Evolutionary conservation across 1,140 invertebrate species (phyloP), one percentile per base, ranked within the genome.

Genomic region (Scaptodrosophila lebanonensis): DNA sequence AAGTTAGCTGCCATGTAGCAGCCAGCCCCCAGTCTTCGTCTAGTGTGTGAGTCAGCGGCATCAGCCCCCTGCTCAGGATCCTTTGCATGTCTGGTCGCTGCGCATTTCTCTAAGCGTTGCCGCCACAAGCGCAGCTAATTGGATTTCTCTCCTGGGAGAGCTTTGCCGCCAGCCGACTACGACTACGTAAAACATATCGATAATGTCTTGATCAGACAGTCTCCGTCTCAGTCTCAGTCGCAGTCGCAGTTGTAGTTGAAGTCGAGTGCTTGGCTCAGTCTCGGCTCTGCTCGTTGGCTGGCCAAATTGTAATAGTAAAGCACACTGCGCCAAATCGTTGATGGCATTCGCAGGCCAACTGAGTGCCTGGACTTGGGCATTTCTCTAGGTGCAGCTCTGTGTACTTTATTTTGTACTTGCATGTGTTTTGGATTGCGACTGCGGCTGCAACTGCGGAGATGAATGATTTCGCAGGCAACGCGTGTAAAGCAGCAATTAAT

Each of bases 131-230:
- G 75, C 75, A 52, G 70, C 75, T 82, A 82, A 82, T 82, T 82
- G 75, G 75, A 82, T 82, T 82, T 82, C 76, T 83, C 75, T 82
- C 76, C 76, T 70, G 76, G 76, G 76, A 82, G 76, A 79, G 75
- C 73, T 51, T 33, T 38, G 51, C 25, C 50, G 38, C 15, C 22
- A 30, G 17, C 8, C 16, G 16, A 32, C 43, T 18, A 25, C 56
- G 56, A 73, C 75, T 82, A 66, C 76, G 75, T 75, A 79, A 82
- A 82, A 82, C 75, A 83, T 79, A 79, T 82, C 76, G 76, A 82
- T 82, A 82, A 82, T 82, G 75, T 82, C 75, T 82, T 82, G 75
- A 82, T 82, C 75, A 82, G 75, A 79, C 75, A 82, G 75, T 75
- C 45, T 44, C 27, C 27, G 59, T 66, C 52, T 43, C 53, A 51